Evolutionary conservation across 1,140 invertebrate genomes (phyloP), one percentile per base, ranked within the genome.

Genomic region (Scaptomyza hsui): DNA sequence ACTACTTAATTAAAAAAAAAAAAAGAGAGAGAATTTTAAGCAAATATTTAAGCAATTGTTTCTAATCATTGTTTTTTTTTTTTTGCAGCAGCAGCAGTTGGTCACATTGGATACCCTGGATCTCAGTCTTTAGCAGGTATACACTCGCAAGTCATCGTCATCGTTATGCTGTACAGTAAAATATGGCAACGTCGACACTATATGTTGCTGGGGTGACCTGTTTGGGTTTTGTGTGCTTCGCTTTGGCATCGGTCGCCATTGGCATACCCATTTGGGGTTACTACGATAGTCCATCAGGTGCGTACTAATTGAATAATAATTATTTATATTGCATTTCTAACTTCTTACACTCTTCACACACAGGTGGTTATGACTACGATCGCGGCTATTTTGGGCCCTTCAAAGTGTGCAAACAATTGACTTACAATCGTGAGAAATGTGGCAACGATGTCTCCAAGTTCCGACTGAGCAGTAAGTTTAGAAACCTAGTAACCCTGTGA

Each of bases 351-450:
- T 26, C 18, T 42, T 26, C 3, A 18, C 26, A 18, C 26, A 32
- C 59, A 89, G 81, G 78, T 69, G 91, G 91, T 67, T 91, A 89
- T 71, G 90, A 90, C 60, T 79, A 73, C 29, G 96, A 97, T 90
- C 93, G 93, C 67, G 96, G 96, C 45, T 96, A 97, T 92, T 97
- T 97, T 90, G 95, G 96, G 69, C 96, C 96, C 83, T 97, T 96
- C 95, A 94, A 94, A 72, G 94, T 95, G 49, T 97, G 96, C 93
- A 97, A 97, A 92, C 93, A 94, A 75, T 92, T 96, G 64, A 92
- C 95, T 10, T 96, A 96, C 92, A 95, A 95, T 91, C 92, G 96
- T 68, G 95, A 96, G 91, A 94, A 95, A 92, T 97, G 96, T 85
- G 96, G 95, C 29, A 93, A 93, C 60, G 94, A 94, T 64, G 94